A percentile compares a stretch with the other conserved stretches of the same genome.
Conservation (phyloP, 2,888 invertebrate genomes). For the Drosophila acutilabella region DNA sequence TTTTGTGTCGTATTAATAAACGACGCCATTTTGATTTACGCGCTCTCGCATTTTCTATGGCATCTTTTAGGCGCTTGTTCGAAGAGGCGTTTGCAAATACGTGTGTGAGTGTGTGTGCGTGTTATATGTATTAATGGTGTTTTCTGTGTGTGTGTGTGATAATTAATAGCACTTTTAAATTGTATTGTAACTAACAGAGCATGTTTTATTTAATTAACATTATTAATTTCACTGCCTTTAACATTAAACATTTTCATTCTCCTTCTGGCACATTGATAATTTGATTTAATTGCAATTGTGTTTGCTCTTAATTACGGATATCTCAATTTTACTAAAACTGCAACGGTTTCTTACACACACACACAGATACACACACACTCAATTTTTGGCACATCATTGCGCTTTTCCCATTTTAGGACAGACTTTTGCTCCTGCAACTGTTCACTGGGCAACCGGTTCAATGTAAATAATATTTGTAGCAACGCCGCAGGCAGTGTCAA, state of each 20-base stretch:
- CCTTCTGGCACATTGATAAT: neutral
- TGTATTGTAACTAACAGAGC: neutral
- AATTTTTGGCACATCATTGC: slow-evolving; percentile 31
- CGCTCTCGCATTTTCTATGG: slow-evolving; percentile 27
- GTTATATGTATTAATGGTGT: neutral
- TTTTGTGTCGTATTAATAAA: slow-evolving; percentile 30
- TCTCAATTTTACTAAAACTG: neutral
- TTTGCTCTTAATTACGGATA: slow-evolving; percentile 6
- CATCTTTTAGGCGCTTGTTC: slow-evolving; percentile 47
- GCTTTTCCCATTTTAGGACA: slow-evolving; percentile 16
- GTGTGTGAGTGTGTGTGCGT: neutral
- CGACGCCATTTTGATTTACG: slow-evolving; percentile 68
- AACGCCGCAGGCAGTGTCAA: slow-evolving; percentile 64
- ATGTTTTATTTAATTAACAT: slow-evolving; percentile 6
- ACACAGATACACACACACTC: slow-evolving; percentile 31
- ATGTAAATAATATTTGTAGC: slow-evolving; percentile 67
- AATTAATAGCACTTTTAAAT: slow-evolving; percentile 6
- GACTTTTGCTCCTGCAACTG: slow-evolving; percentile 39
- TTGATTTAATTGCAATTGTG: neutral
- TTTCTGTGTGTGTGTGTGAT: neutral
- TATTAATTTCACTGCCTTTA: neutral
- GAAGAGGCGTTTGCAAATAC: neutral
- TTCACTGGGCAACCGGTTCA: slow-evolving; percentile 73
- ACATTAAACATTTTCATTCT: neutral
- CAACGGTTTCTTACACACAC: neutral